phyloP scores from a whole-genome alignment of 2,888 invertebrate species.

The Adelphocoris suturalis region DNA sequence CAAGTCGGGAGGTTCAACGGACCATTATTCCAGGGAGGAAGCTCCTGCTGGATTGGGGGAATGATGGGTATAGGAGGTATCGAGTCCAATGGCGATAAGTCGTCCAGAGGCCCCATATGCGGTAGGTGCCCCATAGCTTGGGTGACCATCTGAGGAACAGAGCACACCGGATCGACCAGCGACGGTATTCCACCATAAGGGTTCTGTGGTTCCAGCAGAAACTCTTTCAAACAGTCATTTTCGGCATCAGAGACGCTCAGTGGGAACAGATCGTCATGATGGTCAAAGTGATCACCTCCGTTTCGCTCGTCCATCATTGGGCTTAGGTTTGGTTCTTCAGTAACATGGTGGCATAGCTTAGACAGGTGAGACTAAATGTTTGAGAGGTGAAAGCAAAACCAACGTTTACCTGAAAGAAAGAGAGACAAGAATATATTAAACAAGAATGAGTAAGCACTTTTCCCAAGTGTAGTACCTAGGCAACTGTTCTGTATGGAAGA shows the following conservation, averaged over 20 bases:
- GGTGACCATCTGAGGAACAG: neutral
- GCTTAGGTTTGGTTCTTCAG: conserved; percentile 72
- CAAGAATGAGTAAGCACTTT: neutral
- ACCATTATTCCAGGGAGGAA: conserved; percentile 68
- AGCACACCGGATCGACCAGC: conserved; percentile 51
- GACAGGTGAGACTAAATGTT: conserved; percentile 35
- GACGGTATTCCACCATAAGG: conserved; percentile 57
- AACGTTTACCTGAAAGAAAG: conserved; percentile 70
- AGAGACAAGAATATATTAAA: conserved; percentile 22
- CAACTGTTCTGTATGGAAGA: no score
- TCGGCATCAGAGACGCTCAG: conserved; percentile 76
- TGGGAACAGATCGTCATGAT: conserved; percentile 77
- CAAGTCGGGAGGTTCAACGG: conserved; percentile 55
- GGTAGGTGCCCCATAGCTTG: conserved; percentile 20
- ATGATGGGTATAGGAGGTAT: conserved; percentile 66
- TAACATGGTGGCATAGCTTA: conserved; percentile 70
- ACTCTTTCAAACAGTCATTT: conserved; percentile 77
- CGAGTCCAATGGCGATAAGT: conserved; percentile 47
- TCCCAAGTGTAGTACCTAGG: no score
- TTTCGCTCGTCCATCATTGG: conserved; percentile 77
- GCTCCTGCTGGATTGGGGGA: conserved; percentile 65
- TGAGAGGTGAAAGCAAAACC: conserved; percentile 56
- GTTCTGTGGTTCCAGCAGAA: conserved; percentile 75
- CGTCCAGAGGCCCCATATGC: conserved; percentile 30
- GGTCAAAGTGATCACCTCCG: conserved; percentile 76